A percentile compares a stretch with the other conserved stretches of the same genome.
Conservation (phyloP, 92 coral and sea anemone species). For the Plumapathes pennacea region DNA sequence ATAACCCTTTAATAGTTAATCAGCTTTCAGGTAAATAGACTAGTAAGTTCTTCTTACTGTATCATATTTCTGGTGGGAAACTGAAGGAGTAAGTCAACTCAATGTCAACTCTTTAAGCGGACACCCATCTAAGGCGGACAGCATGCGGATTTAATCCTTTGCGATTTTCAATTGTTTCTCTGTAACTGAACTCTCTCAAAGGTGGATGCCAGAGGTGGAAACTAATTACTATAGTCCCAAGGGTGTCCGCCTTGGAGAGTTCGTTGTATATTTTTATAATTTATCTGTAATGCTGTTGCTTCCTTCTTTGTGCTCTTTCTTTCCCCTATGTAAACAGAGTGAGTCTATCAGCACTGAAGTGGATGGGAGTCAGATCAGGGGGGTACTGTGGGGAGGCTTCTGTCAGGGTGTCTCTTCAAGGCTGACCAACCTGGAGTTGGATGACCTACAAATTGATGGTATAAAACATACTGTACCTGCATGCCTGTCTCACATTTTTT, state of each 20-base stretch:
- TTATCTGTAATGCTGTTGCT: not conserved
- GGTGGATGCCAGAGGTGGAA: not conserved
- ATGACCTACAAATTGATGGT: constrained; percentile 78
- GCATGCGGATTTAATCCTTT: no score
- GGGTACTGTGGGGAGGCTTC: constrained; percentile 69
- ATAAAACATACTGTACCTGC: not conserved
- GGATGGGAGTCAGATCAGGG: constrained; percentile 29
- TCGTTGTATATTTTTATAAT: not conserved
- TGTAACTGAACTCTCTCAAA: no score
- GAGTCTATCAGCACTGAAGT: constrained; percentile 42
- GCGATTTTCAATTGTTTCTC: no score
- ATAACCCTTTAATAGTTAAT: not conserved
- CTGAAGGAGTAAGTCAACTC: no score
- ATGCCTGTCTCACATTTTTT: not conserved
- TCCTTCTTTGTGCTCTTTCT: not conserved
- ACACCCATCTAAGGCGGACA: no score
- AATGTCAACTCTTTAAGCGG: no score
- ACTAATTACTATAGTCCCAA: not conserved
- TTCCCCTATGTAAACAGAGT: no score
- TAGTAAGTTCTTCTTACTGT: no score
- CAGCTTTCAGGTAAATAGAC: not conserved
- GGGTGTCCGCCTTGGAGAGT: not conserved
- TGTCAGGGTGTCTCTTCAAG: constrained; percentile 44
- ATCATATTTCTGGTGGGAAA: no score
- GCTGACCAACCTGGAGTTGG: constrained; percentile 72